Percentiles rank a stretch among this genome's conserved stretches.
Evolutionary conservation across 2,797 vertebrate genomes (phyloP).

Genomic region (Pampus argenteus): DNA sequence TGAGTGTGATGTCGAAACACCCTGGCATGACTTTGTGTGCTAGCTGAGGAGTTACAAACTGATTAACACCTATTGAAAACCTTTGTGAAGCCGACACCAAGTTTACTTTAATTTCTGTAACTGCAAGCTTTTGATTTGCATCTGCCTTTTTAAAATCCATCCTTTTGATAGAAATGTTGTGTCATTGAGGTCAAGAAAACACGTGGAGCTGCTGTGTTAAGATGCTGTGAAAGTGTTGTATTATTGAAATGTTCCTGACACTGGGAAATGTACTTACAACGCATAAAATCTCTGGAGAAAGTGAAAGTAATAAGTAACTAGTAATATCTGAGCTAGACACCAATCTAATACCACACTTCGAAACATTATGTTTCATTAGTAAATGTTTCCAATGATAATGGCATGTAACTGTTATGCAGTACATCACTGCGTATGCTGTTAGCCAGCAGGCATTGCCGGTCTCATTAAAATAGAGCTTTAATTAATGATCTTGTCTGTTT

Average conservation of each 20-base stretch:
- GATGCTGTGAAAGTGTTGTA: constrained; percentile 17
- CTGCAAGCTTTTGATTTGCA: constrained; percentile 57
- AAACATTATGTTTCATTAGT: constrained; percentile 17
- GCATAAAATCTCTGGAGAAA: not conserved
- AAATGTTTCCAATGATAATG: constrained; percentile 17
- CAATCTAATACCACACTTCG: not conserved
- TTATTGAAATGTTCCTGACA: not conserved
- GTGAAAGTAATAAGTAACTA: constrained; percentile 4
- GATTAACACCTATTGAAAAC: constrained; percentile 62
- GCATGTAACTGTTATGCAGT: constrained; percentile 25
- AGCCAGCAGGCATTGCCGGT: constrained; percentile 43
- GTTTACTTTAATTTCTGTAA: constrained; percentile 48
- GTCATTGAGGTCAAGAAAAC: constrained; percentile 31
- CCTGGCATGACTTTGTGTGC: not conserved
- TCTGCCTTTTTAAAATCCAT: constrained; percentile 55
- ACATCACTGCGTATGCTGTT: constrained; percentile 31
- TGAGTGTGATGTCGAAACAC: not conserved
- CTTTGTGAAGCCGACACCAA: constrained; percentile 35
- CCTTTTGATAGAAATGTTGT: constrained; percentile 36
- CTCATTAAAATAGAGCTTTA: constrained; percentile 64
- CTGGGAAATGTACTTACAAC: not conserved
- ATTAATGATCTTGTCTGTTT: constrained; percentile 61
- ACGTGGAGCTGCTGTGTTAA: constrained; percentile 24
- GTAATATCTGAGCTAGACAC: not conserved
- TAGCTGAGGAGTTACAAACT: constrained; percentile 45